Base-by-base conservation (phyloP, 2,888 invertebrate species). In the Ecliptopera silaceata region DNA sequence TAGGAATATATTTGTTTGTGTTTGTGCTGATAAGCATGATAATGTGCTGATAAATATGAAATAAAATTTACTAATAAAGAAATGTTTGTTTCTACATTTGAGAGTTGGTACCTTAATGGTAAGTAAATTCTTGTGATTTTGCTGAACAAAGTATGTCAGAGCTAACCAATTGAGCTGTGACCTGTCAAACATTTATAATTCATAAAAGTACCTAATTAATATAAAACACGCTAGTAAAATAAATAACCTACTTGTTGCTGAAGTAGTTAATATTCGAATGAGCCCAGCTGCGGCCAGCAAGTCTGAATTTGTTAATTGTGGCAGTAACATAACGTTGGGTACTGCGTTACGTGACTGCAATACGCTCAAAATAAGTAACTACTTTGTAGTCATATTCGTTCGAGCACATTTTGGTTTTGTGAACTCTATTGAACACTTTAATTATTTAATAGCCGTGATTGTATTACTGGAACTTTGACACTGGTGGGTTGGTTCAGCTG, bases 271-370 rank as follows among this genome's bases (percentile, higher is more conserved):
- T 65, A 65, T 59, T 64, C 58, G 41, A 44, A 54, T 46, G 46
- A 45, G 47, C 50, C 51, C 50, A 47, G 49, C 38, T 58, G 59
- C 42, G 56, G 58, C 56, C 47, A 42, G 54, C 71, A 72, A 64
- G 65, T 69, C 67, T 61, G 65, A 75, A 80, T 86, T 85, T 80
- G 83, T 82, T 86, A 86, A 86, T 86, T 84, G 82, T 79, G 77
- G 77, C 76, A 74, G 80, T 79, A 84, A 84, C 80, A 79, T 75
- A 75, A 76, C 74, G 75, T 72, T 70, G 66, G 70, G 51, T 52
- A 68, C 78, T 66, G 78, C 84, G 83, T 83, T 66, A 80, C 84
- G 84, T 86, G 84, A 84, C 82, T 78, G 79, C 76, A 80, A 80
- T 83, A 80, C 77, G 71, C 70, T 76, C 68, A 62, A 74, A 77